Percentiles rank a stretch among this genome's conserved stretches.
Conservation (phyloP, 1,140 invertebrate genomes). For the Drosophila ironensis region DNA sequence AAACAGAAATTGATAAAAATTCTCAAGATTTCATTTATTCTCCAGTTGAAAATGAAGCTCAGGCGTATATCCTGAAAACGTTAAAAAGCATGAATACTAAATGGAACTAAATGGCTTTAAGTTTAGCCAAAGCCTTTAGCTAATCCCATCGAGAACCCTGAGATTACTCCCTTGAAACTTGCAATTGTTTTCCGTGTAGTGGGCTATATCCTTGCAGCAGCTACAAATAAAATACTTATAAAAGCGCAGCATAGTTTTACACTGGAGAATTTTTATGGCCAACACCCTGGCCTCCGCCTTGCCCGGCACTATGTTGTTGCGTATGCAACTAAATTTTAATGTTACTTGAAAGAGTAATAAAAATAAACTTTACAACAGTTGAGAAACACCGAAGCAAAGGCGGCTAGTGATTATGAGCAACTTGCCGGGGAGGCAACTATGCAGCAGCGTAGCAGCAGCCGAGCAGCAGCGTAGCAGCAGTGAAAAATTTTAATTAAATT, state of each 20-base stretch:
- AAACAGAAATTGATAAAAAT: not conserved
- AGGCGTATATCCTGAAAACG: too few relatives aligned
- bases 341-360: constrained; percentile 80
- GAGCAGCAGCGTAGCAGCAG: too few relatives aligned
- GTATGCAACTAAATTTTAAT: constrained; percentile 78
- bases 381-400: constrained; percentile 54
- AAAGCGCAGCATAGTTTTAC: constrained; percentile 68
- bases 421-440: constrained; percentile 50
- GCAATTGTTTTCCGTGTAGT: not conserved
- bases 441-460: too few relatives aligned
- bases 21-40: too few relatives aligned
- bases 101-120: too few relatives aligned
- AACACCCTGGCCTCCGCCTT: not conserved
- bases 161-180: too few relatives aligned
- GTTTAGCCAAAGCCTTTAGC: too few relatives aligned
- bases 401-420: constrained; percentile 60
- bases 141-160: too few relatives aligned
- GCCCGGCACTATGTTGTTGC: constrained; percentile 29
- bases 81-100: too few relatives aligned
- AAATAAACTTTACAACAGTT: constrained; percentile 75
- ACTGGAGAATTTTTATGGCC: constrained; percentile 41
- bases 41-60: too few relatives aligned
- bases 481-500: constrained; percentile 75
- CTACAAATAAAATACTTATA: constrained; percentile 73
- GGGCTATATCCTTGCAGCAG: constrained; percentile 9